Base-by-base conservation (phyloP, 2,113 vertebrate genomes). In the Vireo altiloquus region DNA sequence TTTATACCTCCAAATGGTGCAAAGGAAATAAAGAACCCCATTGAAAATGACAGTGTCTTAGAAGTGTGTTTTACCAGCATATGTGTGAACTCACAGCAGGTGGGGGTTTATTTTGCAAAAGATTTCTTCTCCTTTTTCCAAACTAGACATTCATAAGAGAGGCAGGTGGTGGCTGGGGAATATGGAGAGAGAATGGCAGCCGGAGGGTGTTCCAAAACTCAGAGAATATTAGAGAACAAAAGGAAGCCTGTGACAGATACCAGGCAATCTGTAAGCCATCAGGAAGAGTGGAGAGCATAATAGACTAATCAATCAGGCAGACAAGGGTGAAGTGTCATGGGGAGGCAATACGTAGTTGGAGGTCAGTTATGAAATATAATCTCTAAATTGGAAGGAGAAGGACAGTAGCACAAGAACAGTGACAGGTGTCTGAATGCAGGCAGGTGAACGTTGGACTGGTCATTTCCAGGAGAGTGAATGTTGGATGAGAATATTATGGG, bases 281-380 rank as follows among this genome's bases (percentile, higher is more conserved):
- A 56, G 79, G 86, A 90, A 82, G 83, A 90, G 40, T 13, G 52
- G 87, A 91, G 78, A 74, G 53, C 37, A 46, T 93, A 93, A 92
- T 39, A 87, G 93, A 77, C 79, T 90, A 89, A 95, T 96, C 95
- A 91, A 92, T 95, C 96, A 96, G 78, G 63, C 12, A 95, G 96
- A 93, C 83, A 91, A 82, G 95, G 94, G 90, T 95, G 91, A 92
- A 78, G 92, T 83, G 80, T 92, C 92, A 87, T 2, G 0, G 84
- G 65, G 78, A 97, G 84, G 70, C 83, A 80, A 69, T 39, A 84
- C 87, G 90, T 90, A 88, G 79, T 33, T 94, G 94, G 92, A 96
- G 96, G 91, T 95, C 95, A 94, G 94, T 63, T 87, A 56, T 80
- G 80, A 94, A 96, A 94, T 92, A 76, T 31, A 90, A 79, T 81